phyloP scores from a whole-genome alignment of 2,888 invertebrate genomes.

The Trachelus stipa region DNA sequence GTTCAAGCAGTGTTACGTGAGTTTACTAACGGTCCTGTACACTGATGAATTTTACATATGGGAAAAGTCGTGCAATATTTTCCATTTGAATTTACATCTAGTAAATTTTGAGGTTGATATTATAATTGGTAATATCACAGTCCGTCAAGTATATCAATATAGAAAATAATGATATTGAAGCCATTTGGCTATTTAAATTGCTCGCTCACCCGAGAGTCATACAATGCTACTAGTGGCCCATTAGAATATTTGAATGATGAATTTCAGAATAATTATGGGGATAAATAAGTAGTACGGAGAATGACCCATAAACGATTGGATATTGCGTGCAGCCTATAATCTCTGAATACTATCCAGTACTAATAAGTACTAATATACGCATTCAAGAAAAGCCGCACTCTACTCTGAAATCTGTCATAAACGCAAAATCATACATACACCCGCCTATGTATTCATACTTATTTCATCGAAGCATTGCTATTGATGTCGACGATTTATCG shows the following conservation, averaged over 20 bases:
- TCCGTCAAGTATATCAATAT: not conserved
- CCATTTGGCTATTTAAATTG: not conserved
- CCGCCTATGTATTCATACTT: not conserved
- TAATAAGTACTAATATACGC: not conserved
- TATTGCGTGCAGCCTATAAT: constrained; percentile 1
- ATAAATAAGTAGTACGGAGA: constrained; percentile 12
- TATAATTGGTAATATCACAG: not conserved
- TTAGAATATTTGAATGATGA: not conserved
- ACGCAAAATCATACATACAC: not conserved
- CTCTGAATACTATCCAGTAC: not conserved
- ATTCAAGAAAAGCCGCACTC: not conserved
- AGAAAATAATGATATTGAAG: not conserved
- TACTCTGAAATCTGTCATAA: not conserved
- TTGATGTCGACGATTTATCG: not conserved
- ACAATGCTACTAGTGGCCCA: not conserved
- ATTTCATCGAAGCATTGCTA: not conserved
- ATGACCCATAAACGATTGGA: constrained; percentile 15
- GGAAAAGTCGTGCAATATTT: not conserved
- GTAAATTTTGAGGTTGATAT: not conserved
- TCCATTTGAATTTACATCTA: not conserved
- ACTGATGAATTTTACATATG: not conserved
- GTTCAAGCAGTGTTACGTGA: constrained; percentile 64
- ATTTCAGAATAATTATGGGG: not conserved
- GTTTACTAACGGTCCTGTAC: constrained; percentile 41
- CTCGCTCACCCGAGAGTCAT: not conserved